Evolutionary conservation across 2,113 vertebrate species (phyloP).

Genomic region (Apodemus sylvaticus): DNA sequence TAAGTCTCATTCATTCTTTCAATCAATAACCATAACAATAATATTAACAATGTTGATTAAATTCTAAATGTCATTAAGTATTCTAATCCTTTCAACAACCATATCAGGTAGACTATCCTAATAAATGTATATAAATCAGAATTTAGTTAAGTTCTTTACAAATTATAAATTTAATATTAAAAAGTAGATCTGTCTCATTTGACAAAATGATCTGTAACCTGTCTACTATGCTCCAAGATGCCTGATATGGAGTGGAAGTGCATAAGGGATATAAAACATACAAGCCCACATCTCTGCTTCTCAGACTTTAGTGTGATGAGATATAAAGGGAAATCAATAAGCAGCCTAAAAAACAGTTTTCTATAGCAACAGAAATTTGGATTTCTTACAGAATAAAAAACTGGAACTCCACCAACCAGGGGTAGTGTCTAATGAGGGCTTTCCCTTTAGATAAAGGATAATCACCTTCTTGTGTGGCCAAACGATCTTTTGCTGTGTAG

Average conservation of each 20-base stretch:
- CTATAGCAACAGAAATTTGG: background rate
- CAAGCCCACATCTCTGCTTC: background rate
- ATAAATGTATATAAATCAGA: background rate
- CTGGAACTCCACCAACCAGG: background rate
- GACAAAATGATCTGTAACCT: background rate
- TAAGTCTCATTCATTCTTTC: background rate
- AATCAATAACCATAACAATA: background rate
- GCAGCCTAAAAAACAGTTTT: background rate
- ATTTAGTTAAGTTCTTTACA: background rate
- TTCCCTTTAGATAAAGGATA: background rate
- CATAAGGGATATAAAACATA: background rate
- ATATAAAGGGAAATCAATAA: background rate
- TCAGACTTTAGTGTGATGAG: background rate
- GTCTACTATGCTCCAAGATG: background rate
- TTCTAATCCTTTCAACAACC: background rate
- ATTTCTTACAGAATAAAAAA: background rate
- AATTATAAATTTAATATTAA: background rate
- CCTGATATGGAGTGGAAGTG: background rate
- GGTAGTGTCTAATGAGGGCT: background rate
- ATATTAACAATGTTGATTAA: background rate
- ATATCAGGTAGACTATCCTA: background rate
- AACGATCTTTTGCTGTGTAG: background rate
- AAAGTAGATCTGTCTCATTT: background rate
- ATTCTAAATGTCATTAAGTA: background rate
- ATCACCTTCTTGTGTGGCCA: background rate